A percentile compares a stretch with the other conserved stretches of the same genome.
These are phyloP conservation scores for Mareca strepera DNA, from an alignment of 2,797 vertebrate genomes.

Conservation along the genomic window DNA sequence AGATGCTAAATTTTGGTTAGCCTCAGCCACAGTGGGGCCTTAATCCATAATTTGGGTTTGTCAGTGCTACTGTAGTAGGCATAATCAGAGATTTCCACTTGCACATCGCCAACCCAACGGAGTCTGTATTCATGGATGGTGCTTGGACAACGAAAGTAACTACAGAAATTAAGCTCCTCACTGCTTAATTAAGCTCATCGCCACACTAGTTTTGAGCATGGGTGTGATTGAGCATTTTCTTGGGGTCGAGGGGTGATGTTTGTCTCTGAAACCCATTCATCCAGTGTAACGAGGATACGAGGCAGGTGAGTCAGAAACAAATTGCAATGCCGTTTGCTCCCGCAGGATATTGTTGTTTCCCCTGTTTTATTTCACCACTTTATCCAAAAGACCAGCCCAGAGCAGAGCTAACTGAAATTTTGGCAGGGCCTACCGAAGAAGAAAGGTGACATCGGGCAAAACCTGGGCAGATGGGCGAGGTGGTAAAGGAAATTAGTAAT, in stretches of 20 bases:
- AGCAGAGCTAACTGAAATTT: constrained; percentile 25
- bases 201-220: neutral
- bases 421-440: constrained; percentile 32
- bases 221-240: neutral
- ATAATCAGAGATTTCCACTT: neutral
- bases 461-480: constrained; percentile 60
- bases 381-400: neutral
- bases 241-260: neutral
- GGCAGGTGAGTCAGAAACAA: neutral
- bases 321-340: neutral
- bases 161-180: neutral
- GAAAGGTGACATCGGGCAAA: constrained; percentile 65
- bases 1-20: neutral
- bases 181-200: neutral
- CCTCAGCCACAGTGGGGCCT: neutral
- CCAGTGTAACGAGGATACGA: neutral
- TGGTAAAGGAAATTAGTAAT: constrained; percentile 63
- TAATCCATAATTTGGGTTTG: neutral
- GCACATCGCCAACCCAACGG: neutral
- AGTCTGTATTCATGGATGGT: neutral
- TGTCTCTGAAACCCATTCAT: constrained; percentile 11
- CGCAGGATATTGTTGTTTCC: constrained; percentile 10
- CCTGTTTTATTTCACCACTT: constrained; percentile 2
- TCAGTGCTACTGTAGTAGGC: too few relatives aligned
- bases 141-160: neutral